Evolutionary conservation across 1,140 invertebrate genomes (phyloP), one percentile per base, ranked within the genome.

Genomic region (Euschistus heros): DNA sequence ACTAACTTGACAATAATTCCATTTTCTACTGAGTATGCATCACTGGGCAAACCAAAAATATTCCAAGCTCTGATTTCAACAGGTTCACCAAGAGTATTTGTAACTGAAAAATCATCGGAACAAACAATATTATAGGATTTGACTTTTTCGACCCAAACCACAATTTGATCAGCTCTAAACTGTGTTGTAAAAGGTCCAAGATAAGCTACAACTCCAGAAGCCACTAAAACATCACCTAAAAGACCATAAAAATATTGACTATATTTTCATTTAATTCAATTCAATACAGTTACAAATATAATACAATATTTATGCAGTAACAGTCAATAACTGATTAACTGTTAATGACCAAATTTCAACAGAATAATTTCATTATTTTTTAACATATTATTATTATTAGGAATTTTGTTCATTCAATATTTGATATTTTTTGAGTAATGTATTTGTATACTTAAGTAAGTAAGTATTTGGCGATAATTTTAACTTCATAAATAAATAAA

Each of bases 31-130:
- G 92, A 95, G 75, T 94, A 97, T 24, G 82, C 81, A 74, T 97
- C 94, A 22, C 82, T 86, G 0, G 94, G 93, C 50, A 97, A 73
- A 0, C 92, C 93, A 68, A 84, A 85, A 61, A 96, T 94, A 71
- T 92, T 94, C 94, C 94, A 97, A 54, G 88, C 83, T 72, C 89
- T 83, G 63, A 92, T 91, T 60, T 85, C 79, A n/a, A 97, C 89
- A 2, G 91, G 84, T 72, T 95, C 86, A 2, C 93, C 93, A 0
- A 97, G 77, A 22, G 87, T 82, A 17, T 83, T 82, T 42, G 81
- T 85, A 26, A 92, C 75, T 73, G 87, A 82, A 78, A 93, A 89
- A 75, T 85, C 83, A 42, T 81, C 67, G 0, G 86, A 84, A 71
- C 89, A 94, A 14, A 87, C 82, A 24, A 96, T 84, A 7, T 85